These are phyloP conservation scores for Nomada fabriciana DNA, from an alignment of 2,888 invertebrate species.

Conservation along the genomic window DNA sequence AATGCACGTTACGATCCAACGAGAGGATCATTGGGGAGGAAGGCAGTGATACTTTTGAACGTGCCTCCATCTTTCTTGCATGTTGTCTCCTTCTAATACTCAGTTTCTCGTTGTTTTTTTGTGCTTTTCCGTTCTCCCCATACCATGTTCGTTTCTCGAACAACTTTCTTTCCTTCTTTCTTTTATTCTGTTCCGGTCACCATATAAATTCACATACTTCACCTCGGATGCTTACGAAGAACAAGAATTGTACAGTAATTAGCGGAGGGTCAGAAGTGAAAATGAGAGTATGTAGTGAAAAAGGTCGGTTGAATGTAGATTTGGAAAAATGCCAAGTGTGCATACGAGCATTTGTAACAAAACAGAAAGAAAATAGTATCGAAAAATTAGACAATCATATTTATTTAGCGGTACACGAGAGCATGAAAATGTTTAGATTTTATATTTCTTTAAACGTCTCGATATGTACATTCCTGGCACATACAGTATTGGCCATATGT, in stretches of 20 bases:
- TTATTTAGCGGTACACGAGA: neutral
- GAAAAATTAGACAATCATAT: neutral
- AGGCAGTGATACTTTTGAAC: neutral
- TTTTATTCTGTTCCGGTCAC: neutral
- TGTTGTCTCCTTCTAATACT: constrained; percentile 13
- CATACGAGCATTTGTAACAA: constrained; percentile 9
- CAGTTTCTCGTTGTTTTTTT: neutral
- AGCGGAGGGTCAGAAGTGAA: neutral
- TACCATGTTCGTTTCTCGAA: constrained; percentile 1
- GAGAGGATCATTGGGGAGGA: constrained; percentile 10
- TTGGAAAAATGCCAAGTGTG: neutral
- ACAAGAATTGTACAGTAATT: neutral
- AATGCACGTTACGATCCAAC: constrained; percentile 36
- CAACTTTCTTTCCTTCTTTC: constrained; percentile 31
- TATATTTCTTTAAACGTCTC: neutral
- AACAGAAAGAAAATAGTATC: neutral
- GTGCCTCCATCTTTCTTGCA: constrained; percentile 35
- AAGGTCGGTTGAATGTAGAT: neutral
- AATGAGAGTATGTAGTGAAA: neutral
- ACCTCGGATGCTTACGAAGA: neutral
- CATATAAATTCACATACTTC: neutral
- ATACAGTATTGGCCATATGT: too few species aligned
- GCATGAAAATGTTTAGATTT: neutral
- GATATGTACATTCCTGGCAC: neutral
- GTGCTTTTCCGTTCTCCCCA: neutral